Base-by-base conservation (phyloP, 2,113 vertebrate genomes). In the Noturus placidus region DNA sequence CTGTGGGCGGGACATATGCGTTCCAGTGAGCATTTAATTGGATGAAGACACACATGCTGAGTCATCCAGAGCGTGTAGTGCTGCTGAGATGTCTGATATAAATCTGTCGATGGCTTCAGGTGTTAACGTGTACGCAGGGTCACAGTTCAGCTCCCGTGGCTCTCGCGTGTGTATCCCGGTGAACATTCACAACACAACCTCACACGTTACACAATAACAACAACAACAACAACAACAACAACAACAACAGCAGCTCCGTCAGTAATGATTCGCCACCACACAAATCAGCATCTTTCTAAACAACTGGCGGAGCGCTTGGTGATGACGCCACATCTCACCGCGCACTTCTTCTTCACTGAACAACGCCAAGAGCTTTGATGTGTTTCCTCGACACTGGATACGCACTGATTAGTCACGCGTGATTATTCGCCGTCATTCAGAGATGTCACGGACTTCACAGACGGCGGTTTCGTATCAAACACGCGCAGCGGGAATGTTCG, bases 401-500 rank as follows among this genome's bases (percentile, higher is more conserved):
- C 72, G 38, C 13, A 27, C 54, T 86, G 38, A 81, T 77, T 89
- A 85, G 56, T 84, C 59, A 70, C 33, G 83, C 83, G 72, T 88
- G 57, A 84, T 86, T 87, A 87, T 89, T 89, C 74, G 69, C 88
- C 63, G 87, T 86, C 67, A 87, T 50, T 3, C 25, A 33, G 70
- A 85, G 78, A 90, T 79, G 85, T 83, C 84, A 10, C 25, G 61
- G 59, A n/a, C 61, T 67, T 63, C 25, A 13, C 38, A n/a, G 22
- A 19, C 22, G 20, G 0, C 80, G 13, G 15, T 4, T 63, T 3
- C 81, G 35, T 42, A 22, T 57, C 22, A 74, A 33, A 82, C 86
- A 88, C 87, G 30, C n/a, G 90, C 88, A 88, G 56, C 57, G 85
- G 67, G 38, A 77, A 65, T 33, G 77, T 90, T 91, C 86, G 46